Percentiles rank a stretch among this genome's conserved stretches.
These are phyloP conservation scores for Pyrrhia umbra DNA, from an alignment of 2,888 invertebrate genomes.

Conservation along the genomic window DNA sequence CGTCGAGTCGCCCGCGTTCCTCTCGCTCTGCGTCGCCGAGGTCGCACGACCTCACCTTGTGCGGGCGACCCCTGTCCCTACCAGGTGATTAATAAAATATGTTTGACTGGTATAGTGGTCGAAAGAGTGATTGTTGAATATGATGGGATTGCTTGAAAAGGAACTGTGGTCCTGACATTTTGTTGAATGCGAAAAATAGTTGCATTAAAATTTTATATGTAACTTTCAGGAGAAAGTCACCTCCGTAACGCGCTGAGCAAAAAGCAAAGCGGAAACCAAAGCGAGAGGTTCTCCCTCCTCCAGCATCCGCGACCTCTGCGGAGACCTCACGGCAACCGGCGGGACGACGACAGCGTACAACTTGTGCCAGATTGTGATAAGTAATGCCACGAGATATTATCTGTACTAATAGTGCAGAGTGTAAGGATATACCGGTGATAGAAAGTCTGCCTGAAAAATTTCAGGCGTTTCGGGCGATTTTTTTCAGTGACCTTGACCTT, in stretches of 20 bases:
- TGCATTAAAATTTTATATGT: too few relatives aligned
- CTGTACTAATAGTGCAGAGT: slow-evolving; percentile 36
- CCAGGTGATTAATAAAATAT: slow-evolving; percentile 75
- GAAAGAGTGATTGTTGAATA: too few relatives aligned
- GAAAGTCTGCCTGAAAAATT: slow-evolving; percentile 4
- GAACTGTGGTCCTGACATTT: too few relatives aligned
- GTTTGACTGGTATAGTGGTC: too few relatives aligned
- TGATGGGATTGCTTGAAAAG: too few relatives aligned
- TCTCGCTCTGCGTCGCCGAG: slow-evolving; percentile 85
- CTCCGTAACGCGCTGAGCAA: slow-evolving; percentile 83
- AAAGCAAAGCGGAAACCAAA: slow-evolving; percentile 73
- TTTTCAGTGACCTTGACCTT: slow-evolving; percentile 46
- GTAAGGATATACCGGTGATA: slow-evolving; percentile 23
- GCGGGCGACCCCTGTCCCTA: slow-evolving; percentile 81
- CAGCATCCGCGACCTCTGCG: slow-evolving; percentile 84
- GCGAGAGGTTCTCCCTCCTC: slow-evolving; percentile 83
- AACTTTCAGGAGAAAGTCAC: slow-evolving; percentile 84
- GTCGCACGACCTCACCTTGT: slow-evolving; percentile 78
- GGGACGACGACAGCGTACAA: slow-evolving; percentile 82
- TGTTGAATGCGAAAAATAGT: too few relatives aligned
- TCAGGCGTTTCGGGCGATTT: slow-evolving; percentile 7
- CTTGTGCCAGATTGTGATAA: slow-evolving; percentile 84
- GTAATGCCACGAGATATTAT: slow-evolving; percentile 62
- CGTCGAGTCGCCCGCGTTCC: slow-evolving; percentile 75
- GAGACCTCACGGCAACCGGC: slow-evolving; percentile 71